Conservation (phyloP, 92 coral and sea anemone species). For the Micromussa lordhowensis region DNA sequence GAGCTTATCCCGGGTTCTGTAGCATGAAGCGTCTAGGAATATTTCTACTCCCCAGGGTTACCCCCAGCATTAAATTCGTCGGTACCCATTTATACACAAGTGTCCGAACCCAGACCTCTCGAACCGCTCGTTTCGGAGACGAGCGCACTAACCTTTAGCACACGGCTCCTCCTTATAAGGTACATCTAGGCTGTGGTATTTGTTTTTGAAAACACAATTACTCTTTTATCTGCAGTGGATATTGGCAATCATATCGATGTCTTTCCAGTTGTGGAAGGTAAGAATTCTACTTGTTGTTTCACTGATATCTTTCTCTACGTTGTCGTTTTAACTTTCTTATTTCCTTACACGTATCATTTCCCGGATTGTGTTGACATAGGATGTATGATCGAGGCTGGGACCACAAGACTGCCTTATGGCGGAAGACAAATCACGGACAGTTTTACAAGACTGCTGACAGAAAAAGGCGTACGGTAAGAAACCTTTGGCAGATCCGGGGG, state of each 20-base stretch:
- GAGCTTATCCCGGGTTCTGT: too few species aligned
- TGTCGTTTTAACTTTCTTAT: neutral
- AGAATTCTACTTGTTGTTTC: neutral
- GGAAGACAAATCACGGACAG: conserved; percentile 93
- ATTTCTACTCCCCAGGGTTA: too few species aligned
- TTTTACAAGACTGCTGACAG: conserved; percentile 81
- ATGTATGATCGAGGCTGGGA: conserved; percentile 88
- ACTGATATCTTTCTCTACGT: neutral
- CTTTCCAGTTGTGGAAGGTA: conserved; percentile 96
- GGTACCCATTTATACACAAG: neutral
- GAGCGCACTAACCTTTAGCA: neutral
- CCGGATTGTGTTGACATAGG: conserved; percentile 43
- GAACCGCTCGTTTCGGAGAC: neutral
- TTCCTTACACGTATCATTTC: neutral
- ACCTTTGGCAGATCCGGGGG: neutral
- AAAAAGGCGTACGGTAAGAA: conserved; percentile 89
- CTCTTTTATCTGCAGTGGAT: conserved; percentile 72
- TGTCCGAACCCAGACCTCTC: too few species aligned
- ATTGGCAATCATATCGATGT: conserved; percentile 93
- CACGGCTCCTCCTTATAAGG: neutral
- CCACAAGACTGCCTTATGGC: conserved; percentile 86
- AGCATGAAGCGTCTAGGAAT: too few species aligned
- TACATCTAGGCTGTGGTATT: neutral
- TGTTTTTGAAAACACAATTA: neutral
- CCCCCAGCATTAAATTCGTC: neutral